phyloP scores from a whole-genome alignment of 2,888 invertebrate species.

The Sussaba pulchella region DNA sequence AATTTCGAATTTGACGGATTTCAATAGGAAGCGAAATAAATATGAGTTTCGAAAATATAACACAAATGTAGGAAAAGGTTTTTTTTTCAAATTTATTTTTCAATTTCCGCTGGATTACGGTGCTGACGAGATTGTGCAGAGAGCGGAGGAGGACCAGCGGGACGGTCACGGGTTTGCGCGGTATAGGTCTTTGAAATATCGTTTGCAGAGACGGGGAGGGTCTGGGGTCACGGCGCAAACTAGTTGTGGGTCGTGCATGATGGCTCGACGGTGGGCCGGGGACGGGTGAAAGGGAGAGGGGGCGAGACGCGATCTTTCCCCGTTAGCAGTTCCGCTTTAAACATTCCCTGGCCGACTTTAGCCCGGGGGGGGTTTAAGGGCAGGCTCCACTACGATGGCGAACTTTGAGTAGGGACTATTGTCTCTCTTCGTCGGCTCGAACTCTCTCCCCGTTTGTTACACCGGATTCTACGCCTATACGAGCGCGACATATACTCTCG shows the following conservation, averaged over 20 bases:
- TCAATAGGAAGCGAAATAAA: no score
- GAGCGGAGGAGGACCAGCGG: no score
- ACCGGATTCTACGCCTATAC: slow-evolving; percentile 16
- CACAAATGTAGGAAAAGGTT: no score
- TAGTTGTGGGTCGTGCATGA: slow-evolving; percentile 36
- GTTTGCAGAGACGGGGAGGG: background rate
- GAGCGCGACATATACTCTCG: background rate
- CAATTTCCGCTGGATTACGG: no score
- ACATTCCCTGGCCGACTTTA: slow-evolving; percentile 65
- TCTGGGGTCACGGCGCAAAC: slow-evolving; percentile 16
- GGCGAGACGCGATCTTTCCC: slow-evolving; percentile 22
- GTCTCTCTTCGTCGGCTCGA: slow-evolving; percentile 36
- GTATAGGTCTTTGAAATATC: background rate
- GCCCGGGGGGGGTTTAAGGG: slow-evolving; percentile 65
- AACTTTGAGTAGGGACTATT: slow-evolving; percentile 48
- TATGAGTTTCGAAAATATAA: no score
- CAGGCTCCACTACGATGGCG: slow-evolving; percentile 50
- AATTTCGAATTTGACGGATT: no score
- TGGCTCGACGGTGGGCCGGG: slow-evolving; percentile 26
- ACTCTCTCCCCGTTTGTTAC: slow-evolving; percentile 18
- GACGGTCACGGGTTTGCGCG: background rate
- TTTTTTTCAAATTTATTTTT: no score
- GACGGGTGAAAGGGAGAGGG: background rate
- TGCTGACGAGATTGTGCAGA: no score
- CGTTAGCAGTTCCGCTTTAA: slow-evolving; percentile 69